These are phyloP conservation scores for Apogon talboti DNA, from an alignment of 2,797 vertebrate genomes.

Conservation along the genomic window DNA sequence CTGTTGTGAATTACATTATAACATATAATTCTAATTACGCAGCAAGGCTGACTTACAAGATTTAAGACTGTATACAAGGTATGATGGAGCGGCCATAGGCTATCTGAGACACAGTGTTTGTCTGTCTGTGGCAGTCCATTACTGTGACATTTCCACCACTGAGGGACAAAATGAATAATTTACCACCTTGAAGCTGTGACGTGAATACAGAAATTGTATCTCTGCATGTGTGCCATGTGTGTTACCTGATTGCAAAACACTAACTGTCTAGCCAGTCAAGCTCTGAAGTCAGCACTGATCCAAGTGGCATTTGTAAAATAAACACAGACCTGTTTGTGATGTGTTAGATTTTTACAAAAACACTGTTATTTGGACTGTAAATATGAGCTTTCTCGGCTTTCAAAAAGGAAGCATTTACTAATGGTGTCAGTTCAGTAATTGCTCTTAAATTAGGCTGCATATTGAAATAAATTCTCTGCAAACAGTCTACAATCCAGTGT, in stretches of 20 bases:
- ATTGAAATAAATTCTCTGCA: constrained; percentile 34
- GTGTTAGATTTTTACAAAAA: constrained; percentile 13
- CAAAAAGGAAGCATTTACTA: not conserved
- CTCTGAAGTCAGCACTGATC: constrained; percentile 10
- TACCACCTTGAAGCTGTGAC: constrained; percentile 56
- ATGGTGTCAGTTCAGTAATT: constrained; percentile 15
- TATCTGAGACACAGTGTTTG: constrained; percentile 52
- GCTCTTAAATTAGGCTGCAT: constrained; percentile 9
- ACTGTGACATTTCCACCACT: constrained; percentile 76
- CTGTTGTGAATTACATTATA: not conserved
- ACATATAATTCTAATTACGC: not conserved
- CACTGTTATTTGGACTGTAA: not conserved
- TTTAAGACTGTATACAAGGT: not conserved
- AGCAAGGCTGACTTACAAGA: not conserved
- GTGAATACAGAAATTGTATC: constrained; percentile 63
- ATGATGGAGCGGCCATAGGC: constrained; percentile 20
- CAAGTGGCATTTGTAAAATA: constrained; percentile 2
- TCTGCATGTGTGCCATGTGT: constrained; percentile 39
- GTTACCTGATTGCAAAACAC: constrained; percentile 49
- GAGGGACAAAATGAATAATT: constrained; percentile 77
- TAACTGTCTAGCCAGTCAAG: constrained; percentile 27
- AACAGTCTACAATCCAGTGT: constrained; percentile 1
- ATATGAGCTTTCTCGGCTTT: constrained; percentile 1
- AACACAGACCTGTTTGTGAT: not conserved
- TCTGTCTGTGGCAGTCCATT: constrained; percentile 46